Conservation (phyloP, 2,113 vertebrate species). For the Pantherophis guttatus region DNA sequence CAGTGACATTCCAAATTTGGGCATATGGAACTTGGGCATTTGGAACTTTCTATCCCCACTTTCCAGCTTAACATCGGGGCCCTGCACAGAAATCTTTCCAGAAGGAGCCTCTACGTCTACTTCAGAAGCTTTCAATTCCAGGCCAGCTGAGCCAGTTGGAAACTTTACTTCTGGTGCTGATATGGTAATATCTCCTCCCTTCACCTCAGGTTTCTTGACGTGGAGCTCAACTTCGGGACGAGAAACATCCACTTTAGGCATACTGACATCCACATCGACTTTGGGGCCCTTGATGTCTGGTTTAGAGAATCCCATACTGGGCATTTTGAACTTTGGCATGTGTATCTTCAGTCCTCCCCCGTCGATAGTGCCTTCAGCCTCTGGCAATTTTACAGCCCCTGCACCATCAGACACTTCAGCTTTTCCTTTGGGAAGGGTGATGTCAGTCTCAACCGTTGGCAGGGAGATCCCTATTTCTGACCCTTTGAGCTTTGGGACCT, state of each 20-base stretch:
- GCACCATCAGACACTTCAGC: accelerated
- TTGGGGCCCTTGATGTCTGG: background rate
- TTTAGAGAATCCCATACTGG: background rate
- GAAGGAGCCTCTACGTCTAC: too few relatives aligned
- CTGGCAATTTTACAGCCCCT: accelerated
- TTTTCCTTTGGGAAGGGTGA: background rate
- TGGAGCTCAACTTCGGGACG: background rate
- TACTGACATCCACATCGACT: background rate
- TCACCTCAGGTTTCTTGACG: too few relatives aligned
- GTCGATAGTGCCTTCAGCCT: background rate
- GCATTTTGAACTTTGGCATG: slow-evolving; percentile 6
- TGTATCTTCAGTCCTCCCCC: background rate
- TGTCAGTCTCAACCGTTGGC: background rate
- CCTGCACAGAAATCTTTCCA: too few relatives aligned
- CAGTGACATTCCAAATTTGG: background rate
- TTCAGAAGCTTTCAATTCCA: too few relatives aligned
- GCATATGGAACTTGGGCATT: slow-evolving; percentile 6
- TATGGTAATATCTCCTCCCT: too few relatives aligned
- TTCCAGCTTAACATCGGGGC: too few relatives aligned
- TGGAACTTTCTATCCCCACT: background rate
- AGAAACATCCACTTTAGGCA: background rate
- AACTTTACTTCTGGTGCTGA: too few relatives aligned
- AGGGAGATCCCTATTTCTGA: background rate
- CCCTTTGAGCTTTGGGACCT: background rate
- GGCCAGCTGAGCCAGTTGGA: too few relatives aligned